phyloP scores from a whole-genome alignment of 2,888 invertebrate species.

The Nemapogon koenigi region DNA sequence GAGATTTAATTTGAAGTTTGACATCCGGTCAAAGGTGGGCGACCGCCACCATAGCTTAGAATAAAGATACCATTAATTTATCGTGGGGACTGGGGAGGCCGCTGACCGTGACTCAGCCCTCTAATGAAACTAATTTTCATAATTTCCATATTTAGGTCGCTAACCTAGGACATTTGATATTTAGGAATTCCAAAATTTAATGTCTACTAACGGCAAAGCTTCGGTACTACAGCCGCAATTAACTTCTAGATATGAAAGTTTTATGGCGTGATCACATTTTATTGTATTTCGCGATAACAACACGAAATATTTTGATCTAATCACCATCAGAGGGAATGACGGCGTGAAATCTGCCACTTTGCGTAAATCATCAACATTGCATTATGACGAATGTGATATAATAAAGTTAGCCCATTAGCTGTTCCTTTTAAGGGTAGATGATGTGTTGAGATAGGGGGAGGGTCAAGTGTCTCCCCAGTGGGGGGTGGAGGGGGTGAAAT shows the following conservation, averaged over 20 bases:
- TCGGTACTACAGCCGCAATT: not conserved
- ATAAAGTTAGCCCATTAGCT: slow-evolving; percentile 37
- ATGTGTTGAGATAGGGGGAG: slow-evolving; percentile 52
- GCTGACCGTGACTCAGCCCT: slow-evolving; percentile 30
- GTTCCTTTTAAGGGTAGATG: slow-evolving; percentile 59
- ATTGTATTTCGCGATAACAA: not conserved
- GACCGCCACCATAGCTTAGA: slow-evolving; percentile 13
- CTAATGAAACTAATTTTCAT: slow-evolving; percentile 34
- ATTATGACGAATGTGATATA: slow-evolving; percentile 21
- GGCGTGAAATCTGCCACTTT: slow-evolving; percentile 16
- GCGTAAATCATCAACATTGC: slow-evolving; percentile 17
- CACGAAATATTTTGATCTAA: not conserved
- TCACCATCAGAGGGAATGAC: slow-evolving; percentile 10
- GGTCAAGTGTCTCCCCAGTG: slow-evolving; percentile 57
- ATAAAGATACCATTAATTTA: slow-evolving; percentile 23
- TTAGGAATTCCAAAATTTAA: not conserved
- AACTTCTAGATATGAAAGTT: slow-evolving; percentile 4
- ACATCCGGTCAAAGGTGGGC: no score
- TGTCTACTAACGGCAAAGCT: not conserved
- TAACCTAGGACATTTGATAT: slow-evolving; percentile 20
- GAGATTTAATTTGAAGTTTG: slow-evolving; percentile 4
- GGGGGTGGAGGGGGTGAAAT: slow-evolving; percentile 41
- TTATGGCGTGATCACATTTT: slow-evolving; percentile 4
- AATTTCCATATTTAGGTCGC: slow-evolving; percentile 33
- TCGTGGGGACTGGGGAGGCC: slow-evolving; percentile 13